Conservation (phyloP, 2,113 vertebrate genomes). For the Candoia aspera region DNA sequence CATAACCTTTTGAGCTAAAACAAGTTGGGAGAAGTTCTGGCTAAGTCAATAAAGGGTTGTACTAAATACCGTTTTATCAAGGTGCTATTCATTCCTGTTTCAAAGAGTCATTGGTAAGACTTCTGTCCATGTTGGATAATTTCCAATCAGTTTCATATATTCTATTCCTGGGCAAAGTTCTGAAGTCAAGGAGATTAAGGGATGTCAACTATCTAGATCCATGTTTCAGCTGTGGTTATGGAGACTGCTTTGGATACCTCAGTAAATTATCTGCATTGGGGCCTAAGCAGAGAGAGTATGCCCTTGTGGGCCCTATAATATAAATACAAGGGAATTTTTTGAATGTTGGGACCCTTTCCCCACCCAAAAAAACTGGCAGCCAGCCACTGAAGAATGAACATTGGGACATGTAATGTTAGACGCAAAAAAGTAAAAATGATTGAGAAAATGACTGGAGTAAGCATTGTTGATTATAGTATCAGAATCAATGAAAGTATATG, state of each 20-base stretch:
- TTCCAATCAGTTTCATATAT: not conserved
- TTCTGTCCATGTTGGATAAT: not conserved
- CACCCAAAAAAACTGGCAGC: not conserved
- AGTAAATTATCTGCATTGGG: not conserved
- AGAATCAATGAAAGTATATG: not conserved
- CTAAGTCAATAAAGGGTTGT: not conserved
- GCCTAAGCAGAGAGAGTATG: not conserved
- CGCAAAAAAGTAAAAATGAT: not conserved
- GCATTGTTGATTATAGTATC: not conserved
- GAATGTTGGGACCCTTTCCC: not conserved
- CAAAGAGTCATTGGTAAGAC: not conserved
- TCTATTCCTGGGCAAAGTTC: not conserved
- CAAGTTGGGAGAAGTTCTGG: not conserved
- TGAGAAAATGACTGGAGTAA: not conserved
- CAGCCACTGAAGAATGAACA: not conserved
- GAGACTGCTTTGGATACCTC: not conserved
- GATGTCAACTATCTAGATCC: not conserved
- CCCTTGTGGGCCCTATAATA: not conserved
- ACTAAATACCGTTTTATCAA: not conserved
- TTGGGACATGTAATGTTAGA: not conserved
- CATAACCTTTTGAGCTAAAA: not conserved
- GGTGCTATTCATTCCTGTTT: not conserved
- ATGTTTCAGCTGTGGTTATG: not conserved
- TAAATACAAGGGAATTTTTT: not conserved
- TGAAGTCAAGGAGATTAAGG: not conserved